Evolutionary conservation across 2,888 invertebrate species (phyloP).

Genomic region (Sarcophaga variegata): DNA sequence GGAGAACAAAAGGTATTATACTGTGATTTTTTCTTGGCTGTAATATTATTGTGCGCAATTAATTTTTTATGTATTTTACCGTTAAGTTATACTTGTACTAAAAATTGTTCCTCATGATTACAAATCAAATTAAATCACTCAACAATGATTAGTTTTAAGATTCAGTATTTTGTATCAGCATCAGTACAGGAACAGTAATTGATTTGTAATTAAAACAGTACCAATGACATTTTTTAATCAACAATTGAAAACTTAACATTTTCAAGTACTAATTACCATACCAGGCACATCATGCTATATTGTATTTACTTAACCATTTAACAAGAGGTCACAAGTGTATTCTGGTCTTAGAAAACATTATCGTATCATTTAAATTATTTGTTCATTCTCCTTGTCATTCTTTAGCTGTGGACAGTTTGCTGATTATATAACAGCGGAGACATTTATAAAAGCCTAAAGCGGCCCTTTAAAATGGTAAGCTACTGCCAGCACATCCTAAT

Average conservation of each 20-base stretch:
- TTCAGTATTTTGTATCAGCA: not conserved
- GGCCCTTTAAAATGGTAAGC: no score
- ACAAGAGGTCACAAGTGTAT: no score
- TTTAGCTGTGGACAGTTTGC: not conserved
- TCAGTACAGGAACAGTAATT: slow-evolving; percentile 38
- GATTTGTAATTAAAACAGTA: slow-evolving; percentile 18
- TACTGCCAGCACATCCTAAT: no score
- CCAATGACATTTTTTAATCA: no score
- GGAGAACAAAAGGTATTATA: slow-evolving; percentile 82
- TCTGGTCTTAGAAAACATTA: not conserved
- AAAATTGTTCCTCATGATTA: slow-evolving; percentile 79
- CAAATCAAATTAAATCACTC: slow-evolving; percentile 61
- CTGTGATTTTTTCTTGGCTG: slow-evolving; percentile 82
- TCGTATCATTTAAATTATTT: not conserved
- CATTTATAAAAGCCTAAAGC: not conserved
- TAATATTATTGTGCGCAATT: slow-evolving; percentile 81
- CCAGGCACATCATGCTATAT: no score
- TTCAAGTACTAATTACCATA: no score
- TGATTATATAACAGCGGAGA: not conserved
- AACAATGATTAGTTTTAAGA: slow-evolving; percentile 26
- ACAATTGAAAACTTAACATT: no score
- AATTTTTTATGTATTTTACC: slow-evolving; percentile 82
- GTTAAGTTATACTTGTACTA: slow-evolving; percentile 79
- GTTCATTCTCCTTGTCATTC: not conserved
- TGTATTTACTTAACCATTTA: no score